phyloP scores from a whole-genome alignment of 2,113 vertebrate species.

The Crotalus tigris region DNA sequence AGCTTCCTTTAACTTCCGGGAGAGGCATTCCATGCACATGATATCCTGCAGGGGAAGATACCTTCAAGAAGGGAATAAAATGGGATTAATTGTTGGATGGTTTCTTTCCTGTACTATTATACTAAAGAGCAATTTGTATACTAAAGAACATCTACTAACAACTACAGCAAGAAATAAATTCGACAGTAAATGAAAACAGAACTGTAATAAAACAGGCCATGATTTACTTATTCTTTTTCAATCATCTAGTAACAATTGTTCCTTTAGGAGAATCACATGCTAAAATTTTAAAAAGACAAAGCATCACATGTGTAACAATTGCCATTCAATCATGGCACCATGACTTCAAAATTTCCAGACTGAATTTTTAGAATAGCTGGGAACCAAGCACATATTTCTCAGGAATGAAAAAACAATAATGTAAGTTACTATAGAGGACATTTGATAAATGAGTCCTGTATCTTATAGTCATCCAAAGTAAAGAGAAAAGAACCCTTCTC shows the following conservation, averaged over 20 bases:
- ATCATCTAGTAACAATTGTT: not conserved
- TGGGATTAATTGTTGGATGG: conserved; percentile 52
- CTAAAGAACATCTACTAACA: not conserved
- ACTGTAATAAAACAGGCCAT: accelerated
- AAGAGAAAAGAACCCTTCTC: not conserved
- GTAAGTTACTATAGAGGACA: not conserved
- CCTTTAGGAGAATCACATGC: not conserved
- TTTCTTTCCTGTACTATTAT: conserved; percentile 1
- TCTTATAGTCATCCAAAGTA: not conserved
- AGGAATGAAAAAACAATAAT: not conserved
- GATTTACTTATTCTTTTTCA: not conserved
- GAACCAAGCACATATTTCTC: not conserved
- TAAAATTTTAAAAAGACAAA: not conserved
- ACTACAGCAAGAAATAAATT: conserved; percentile 6
- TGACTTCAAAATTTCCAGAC: not conserved
- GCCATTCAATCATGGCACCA: not conserved
- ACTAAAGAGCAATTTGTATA: not conserved
- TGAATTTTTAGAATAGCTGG: not conserved
- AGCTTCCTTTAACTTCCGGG: conserved; percentile 91
- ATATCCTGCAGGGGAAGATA: conserved; percentile 98
- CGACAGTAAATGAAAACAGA: accelerated
- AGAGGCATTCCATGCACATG: conserved; percentile 98
- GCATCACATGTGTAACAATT: not conserved
- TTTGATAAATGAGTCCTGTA: not conserved
- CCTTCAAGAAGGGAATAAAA: conserved; percentile 70